Evolutionary conservation across 2,113 vertebrate genomes (phyloP), one percentile per base, ranked within the genome.

Genomic region (Thalassarche chlororhynchos): DNA sequence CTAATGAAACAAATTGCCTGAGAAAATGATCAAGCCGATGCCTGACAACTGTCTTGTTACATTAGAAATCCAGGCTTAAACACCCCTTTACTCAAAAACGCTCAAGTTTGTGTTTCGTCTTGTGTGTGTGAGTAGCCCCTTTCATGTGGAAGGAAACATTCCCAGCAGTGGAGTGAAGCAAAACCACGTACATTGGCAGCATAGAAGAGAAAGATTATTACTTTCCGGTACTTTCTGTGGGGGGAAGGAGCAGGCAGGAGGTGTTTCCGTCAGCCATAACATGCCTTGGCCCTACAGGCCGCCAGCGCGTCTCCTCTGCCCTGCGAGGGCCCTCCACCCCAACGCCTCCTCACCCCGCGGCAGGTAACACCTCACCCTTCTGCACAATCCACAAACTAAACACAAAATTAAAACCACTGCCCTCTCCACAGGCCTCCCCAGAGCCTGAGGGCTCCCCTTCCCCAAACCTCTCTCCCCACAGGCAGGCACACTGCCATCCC

Each of bases 271-370:
- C 89, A 83, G 68, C 23, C 52, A 25, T 17, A 46, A 14, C 29
- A 7, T 1, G 19, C 8, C 32, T 23, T 10, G 29, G 52, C 52
- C 49, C 62, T 31, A 15, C 12, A 46, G 52, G 12, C 19, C 0
- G 3, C 44, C 38, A 40, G 1, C 1, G 3, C 2, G 0, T 14
- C 51, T 72, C 65, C 58, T 74, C 71, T 54, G 80, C 68, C 46
- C 54, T 36, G 18, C 1, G 1, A 19, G 19, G 36, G 14, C 31
- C 29, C 40, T 69, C 23, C 14, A 49, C 8, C 10, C 61, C 60
- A 74, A 12, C 0, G 0, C 28, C 44, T 42, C 49, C 87, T 64
- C 65, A 61, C 29, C 21, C 8, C 0, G 0, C 25, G 9, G 51
- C 61, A 64, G 72, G 10, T 38, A 58, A 61, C 49, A 24, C 12